Base-by-base conservation (phyloP, 1,140 invertebrate genomes). In the Stratiolaelaps scimitus region DNA sequence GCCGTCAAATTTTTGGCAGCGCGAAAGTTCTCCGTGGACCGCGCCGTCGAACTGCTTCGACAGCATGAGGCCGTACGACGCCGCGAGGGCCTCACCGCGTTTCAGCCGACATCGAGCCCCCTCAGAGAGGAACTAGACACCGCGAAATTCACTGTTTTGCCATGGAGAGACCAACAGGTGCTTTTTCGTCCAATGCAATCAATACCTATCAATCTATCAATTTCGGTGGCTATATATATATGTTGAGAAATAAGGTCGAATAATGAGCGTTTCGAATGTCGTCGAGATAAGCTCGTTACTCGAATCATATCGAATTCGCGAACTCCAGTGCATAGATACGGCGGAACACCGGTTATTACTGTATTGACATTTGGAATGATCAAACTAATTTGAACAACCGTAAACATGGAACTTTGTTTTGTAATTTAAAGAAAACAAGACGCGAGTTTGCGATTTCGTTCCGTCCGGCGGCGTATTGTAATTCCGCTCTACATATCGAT, bases 1-100 rank as follows among this genome's bases (percentile, higher is more conserved):
- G 92, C 91, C n/a, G 82, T 95, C 60, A 92, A 93, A 76, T 97
- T 96, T 79, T 78, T 96, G 70, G 84, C 89, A 72, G 92, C 92
- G 64, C 82, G 92, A 47, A 97, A 96, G 78, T 97, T 95, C 76
- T 91, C 96, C 76, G 85, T 94, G 29, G 77, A 82, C 20, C 81
- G 92, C 72, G 91, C 92, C 19, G 79, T 94, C 26, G 83, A 86
- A 19, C 78, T 97, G 7, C 94, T 89, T 75, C 83, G 90, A 72
- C 85, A 91, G 73, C 92, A 97, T 78, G 88, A 95, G 77, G 71
- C 83, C 30, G 92, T 86, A 2, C 80, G 92, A 67, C 80, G 83
- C 68, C 80, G 85, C 68, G 92, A 97, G 78, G 88, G 88, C 45
- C 80, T 98, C 19, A 81, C 83, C 34, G 78, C 83, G 64, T 85